A percentile compares a stretch with the other conserved stretches of the same genome.
phyloP scores from a whole-genome alignment of 1,140 invertebrate species.

The Saxidomus purpurata region DNA sequence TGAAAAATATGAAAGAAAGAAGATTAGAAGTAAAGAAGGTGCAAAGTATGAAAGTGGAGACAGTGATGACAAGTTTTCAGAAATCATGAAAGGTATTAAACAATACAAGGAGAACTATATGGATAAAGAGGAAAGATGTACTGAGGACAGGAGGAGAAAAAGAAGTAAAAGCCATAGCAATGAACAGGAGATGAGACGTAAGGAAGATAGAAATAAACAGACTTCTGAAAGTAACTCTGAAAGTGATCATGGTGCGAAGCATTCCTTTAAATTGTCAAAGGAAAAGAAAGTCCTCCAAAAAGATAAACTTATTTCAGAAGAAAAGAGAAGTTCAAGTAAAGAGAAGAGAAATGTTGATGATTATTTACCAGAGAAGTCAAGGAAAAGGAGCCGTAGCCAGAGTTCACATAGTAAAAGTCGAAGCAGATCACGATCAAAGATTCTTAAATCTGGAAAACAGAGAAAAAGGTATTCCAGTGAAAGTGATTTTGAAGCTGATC shows the following conservation, averaged over 20 bases:
- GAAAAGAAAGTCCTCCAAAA: background rate
- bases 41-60: constrained; percentile 22
- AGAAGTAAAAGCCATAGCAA: background rate
- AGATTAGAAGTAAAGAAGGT: background rate
- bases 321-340: constrained; percentile 48
- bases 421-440: constrained; percentile 40
- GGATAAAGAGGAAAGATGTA: background rate
- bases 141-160: background rate
- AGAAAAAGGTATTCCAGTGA: constrained; percentile 29
- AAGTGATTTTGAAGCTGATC: constrained; percentile 34
- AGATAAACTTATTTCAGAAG: constrained; percentile 29
- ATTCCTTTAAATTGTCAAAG: background rate
- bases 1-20: constrained; percentile 13
- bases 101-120: background rate
- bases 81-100: background rate
- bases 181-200: background rate
- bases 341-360: constrained; percentile 32
- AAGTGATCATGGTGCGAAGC: background rate
- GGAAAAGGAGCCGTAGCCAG: constrained; percentile 39
- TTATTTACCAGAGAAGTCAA: background rate
- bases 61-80: constrained; percentile 18
- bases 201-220: background rate
- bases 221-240: constrained; percentile 3
- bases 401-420: constrained; percentile 49
- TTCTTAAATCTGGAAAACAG: constrained; percentile 44